Conservation (phyloP, 2,888 invertebrate genomes). For the Serrognathus titanus region DNA sequence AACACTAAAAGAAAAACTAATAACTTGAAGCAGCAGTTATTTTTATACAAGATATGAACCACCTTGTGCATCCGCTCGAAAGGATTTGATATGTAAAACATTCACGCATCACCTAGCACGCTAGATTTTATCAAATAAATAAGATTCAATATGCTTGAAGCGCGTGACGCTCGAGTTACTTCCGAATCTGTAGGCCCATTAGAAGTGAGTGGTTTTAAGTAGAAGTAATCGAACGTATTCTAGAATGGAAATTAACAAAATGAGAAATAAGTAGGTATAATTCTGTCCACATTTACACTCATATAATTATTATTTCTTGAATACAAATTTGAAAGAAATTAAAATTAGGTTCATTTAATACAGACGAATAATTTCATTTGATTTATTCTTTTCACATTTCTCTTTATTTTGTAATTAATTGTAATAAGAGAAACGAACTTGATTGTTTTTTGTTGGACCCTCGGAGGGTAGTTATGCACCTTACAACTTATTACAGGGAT, state of each 20-base stretch:
- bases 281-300: too few species aligned
- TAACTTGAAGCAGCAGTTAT: neutral
- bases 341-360: too few species aligned
- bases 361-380: too few species aligned
- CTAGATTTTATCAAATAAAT: conserved; percentile 27
- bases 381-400: neutral
- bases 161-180: neutral
- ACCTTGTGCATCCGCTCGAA: conserved; percentile 34
- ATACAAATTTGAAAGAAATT: too few species aligned
- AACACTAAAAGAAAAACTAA: neutral
- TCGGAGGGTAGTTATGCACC: neutral
- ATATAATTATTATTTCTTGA: too few species aligned
- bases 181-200: too few species aligned
- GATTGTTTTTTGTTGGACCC: neutral
- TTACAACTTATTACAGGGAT: neutral
- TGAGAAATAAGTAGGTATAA: too few species aligned
- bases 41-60: conserved; percentile 17
- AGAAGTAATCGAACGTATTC: too few species aligned
- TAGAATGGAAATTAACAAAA: too few species aligned
- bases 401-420: neutral
- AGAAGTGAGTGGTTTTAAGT: too few species aligned
- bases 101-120: conserved; percentile 32
- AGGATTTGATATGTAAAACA: conserved; percentile 35
- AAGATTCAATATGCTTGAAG: conserved; percentile 23
- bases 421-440: neutral